Evolutionary conservation across 2,113 vertebrate genomes (phyloP).

Genomic region (Meles meles): DNA sequence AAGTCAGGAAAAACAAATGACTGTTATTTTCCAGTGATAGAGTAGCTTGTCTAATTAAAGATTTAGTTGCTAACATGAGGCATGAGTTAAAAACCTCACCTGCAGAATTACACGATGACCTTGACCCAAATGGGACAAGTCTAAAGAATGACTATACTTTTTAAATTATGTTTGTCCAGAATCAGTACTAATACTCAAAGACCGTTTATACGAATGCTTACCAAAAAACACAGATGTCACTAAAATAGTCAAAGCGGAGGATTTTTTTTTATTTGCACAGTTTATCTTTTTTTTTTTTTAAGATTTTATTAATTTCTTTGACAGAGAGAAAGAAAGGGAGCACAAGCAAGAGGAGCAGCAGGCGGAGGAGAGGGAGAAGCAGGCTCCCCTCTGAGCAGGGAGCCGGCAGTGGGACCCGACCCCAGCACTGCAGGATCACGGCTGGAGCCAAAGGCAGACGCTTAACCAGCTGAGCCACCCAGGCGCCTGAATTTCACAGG

Average conservation of each 20-base stretch:
- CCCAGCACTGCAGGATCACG: background rate
- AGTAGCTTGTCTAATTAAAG: background rate
- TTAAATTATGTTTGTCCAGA: background rate
- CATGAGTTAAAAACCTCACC: background rate
- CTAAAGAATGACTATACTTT: background rate
- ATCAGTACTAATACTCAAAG: background rate
- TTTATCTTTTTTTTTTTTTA: background rate
- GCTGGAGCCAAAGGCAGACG: background rate
- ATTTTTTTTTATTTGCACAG: background rate
- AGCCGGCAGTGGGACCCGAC: accelerated
- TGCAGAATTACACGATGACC: background rate
- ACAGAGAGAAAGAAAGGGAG: background rate
- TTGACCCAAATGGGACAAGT: background rate
- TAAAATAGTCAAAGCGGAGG: background rate
- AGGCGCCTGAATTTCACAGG: background rate
- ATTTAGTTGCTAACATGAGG: background rate
- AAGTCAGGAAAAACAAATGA: background rate
- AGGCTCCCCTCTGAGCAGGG: background rate
- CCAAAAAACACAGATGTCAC: background rate
- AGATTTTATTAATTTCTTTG: no score
- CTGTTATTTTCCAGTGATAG: background rate
- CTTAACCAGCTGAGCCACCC: background rate
- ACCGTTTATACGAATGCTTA: background rate
- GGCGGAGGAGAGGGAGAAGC: background rate
- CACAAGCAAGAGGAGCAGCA: background rate